Percentiles rank a stretch among this genome's conserved stretches.
Evolutionary conservation across 2,797 vertebrate genomes (phyloP).

Genomic region (Orientallactaga sibirica): DNA sequence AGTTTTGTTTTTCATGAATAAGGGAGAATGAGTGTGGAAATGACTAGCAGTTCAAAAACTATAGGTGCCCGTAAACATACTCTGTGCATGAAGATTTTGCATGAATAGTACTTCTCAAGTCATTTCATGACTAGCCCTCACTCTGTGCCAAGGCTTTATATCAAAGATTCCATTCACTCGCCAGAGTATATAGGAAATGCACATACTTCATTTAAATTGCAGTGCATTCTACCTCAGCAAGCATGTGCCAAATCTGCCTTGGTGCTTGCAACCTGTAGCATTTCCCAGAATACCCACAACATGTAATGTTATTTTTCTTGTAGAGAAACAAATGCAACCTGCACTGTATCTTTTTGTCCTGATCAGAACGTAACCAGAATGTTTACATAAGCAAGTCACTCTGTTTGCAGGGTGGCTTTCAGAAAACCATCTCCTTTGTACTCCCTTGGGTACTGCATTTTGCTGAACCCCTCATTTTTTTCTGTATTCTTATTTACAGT

Average conservation of each 20-base stretch:
- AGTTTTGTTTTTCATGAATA: not conserved
- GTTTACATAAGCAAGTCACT: not conserved
- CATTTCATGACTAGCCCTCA: no score
- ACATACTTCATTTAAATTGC: not conserved
- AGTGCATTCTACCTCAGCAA: not conserved
- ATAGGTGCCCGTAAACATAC: not conserved
- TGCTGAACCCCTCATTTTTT: not conserved
- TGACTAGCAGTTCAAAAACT: not conserved
- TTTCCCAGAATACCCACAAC: not conserved
- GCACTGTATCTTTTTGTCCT: not conserved
- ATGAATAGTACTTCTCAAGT: not conserved
- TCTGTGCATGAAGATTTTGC: not conserved
- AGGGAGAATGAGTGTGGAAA: not conserved
- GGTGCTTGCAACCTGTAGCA: not conserved
- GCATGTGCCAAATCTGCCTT: not conserved
- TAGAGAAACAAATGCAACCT: not conserved
- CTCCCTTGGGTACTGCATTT: not conserved
- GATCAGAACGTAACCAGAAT: not conserved
- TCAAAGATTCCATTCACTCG: conserved; percentile 34
- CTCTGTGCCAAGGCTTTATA: not conserved
- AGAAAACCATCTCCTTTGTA: not conserved
- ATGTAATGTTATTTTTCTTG: not conserved
- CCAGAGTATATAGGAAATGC: conserved; percentile 77
- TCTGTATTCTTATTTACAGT: not conserved
- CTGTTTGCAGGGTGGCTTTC: not conserved